Evolutionary conservation across 2,888 invertebrate genomes (phyloP).

Genomic region (Notocelia uddmanniana): DNA sequence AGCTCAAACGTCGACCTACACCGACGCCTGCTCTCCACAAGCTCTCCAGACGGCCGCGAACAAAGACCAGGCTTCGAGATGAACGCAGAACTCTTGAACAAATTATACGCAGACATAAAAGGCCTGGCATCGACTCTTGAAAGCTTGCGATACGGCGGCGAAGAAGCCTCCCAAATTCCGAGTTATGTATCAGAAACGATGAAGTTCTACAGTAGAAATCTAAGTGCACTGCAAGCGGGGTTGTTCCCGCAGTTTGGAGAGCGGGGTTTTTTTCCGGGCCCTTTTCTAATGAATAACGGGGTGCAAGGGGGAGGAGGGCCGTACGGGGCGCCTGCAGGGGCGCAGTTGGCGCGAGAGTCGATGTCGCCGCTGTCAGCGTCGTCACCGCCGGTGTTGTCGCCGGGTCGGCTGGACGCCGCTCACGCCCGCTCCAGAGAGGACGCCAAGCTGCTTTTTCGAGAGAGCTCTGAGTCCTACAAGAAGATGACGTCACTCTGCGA

Average conservation of each 20-base stretch:
- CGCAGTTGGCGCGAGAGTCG: conserved; percentile 78
- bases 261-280: conserved; percentile 76
- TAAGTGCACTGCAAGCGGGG: conserved; percentile 77
- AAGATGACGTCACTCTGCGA: conserved; percentile 84
- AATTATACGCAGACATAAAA: conserved; percentile 92
- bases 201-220: conserved; percentile 81
- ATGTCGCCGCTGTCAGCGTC: conserved; percentile 80
- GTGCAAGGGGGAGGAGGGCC: conserved; percentile 69
- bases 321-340: conserved; percentile 75
- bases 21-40: conserved; percentile 81
- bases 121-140: conserved; percentile 87
- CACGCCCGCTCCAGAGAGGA: conserved; percentile 78
- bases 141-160: conserved; percentile 86
- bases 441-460: conserved; percentile 83
- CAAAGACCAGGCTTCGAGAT: conserved; percentile 86
- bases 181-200: conserved; percentile 81
- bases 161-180: conserved; percentile 76
- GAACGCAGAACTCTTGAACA: conserved; percentile 93
- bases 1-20: conserved; percentile 85
- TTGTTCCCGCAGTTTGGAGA: conserved; percentile 77
- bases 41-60: conserved; percentile 81
- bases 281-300: conserved; percentile 78
- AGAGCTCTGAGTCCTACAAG: conserved; percentile 82
- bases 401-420: conserved; percentile 78
- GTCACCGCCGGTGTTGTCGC: conserved; percentile 80